Evolutionary conservation across 2,888 invertebrate species (phyloP).

Genomic region (Coenonympha arcania): DNA sequence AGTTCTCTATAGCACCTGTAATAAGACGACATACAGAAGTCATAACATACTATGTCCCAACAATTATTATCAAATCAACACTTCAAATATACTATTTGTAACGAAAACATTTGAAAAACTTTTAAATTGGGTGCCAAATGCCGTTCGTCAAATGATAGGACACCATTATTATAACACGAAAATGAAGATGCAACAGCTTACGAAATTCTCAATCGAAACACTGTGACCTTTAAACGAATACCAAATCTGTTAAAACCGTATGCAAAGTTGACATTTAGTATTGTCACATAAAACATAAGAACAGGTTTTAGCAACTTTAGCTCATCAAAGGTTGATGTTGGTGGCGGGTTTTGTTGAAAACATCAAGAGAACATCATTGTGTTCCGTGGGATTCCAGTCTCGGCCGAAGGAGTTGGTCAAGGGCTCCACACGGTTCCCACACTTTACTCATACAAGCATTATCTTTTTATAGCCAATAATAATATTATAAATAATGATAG

Average conservation of each 20-base stretch:
- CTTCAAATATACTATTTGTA: too few relatives aligned
- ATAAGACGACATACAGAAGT: too few relatives aligned
- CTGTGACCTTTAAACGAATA: slow-evolving; percentile 19
- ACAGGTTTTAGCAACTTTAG: slow-evolving; percentile 18
- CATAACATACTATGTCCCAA: too few relatives aligned
- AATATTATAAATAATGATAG: slow-evolving; percentile 10
- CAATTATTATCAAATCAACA: too few relatives aligned
- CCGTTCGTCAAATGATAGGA: too few relatives aligned
- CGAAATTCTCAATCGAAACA: slow-evolving; percentile 12
- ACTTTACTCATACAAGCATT: slow-evolving; percentile 31
- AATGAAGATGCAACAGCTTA: slow-evolving; percentile 3
- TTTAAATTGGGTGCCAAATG: too few relatives aligned
- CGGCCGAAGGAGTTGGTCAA: slow-evolving; percentile 46
- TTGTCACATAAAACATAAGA: slow-evolving; percentile 25
- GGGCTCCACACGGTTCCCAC: slow-evolving; percentile 50
- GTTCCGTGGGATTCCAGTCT: slow-evolving; percentile 45
- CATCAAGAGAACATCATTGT: slow-evolving; percentile 37
- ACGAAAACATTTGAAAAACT: too few relatives aligned
- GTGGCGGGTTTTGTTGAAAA: slow-evolving; percentile 32
- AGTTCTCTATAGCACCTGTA: too few relatives aligned
- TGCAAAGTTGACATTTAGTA: slow-evolving; percentile 34
- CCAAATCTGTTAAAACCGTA: slow-evolving; percentile 20
- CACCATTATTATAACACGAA: background rate
- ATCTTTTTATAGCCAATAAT: slow-evolving; percentile 18
- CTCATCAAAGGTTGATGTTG: slow-evolving; percentile 28